Conservation (phyloP, 2,797 vertebrate genomes). For the Tragelaphus eurycerus region DNA sequence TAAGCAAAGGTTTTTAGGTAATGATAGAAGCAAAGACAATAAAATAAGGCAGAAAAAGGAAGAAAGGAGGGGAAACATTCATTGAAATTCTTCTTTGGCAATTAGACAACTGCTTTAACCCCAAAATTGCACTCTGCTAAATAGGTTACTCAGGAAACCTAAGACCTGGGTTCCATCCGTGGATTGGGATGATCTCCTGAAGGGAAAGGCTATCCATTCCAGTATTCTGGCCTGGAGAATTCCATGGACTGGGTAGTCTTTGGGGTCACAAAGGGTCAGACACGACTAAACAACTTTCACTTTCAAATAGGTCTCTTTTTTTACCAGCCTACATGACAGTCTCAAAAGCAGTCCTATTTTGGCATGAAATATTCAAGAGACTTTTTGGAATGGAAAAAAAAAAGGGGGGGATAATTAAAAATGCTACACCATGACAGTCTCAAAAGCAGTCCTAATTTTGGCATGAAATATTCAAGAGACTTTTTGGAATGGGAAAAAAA, state of each 20-base stretch:
- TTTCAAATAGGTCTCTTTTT: not conserved
- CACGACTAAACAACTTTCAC: not conserved
- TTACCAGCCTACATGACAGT: not conserved
- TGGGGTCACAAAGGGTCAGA: not conserved
- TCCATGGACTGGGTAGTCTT: not conserved
- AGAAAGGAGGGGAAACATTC: not conserved
- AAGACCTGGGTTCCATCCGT: not conserved
- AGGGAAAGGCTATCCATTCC: not conserved
- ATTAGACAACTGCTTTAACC: not conserved
- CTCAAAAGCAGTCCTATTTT: not conserved
- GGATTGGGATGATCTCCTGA: not conserved
- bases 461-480: not conserved
- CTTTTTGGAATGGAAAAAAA: not conserved
- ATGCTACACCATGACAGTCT: not conserved
- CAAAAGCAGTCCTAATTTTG: not conserved
- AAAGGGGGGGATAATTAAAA: fast-evolving
- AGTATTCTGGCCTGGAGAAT: not conserved
- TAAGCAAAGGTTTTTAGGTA: not conserved
- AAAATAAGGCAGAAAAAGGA: not conserved
- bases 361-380: not conserved
- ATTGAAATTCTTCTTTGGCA: not conserved
- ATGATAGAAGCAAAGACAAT: not conserved
- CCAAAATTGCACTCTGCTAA: not conserved
- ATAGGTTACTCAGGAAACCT: not conserved
- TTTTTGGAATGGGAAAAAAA: no score